Evolutionary conservation across 2,888 invertebrate genomes (phyloP), one percentile per base, ranked within the genome.

Genomic region (Eupeodes luniger): DNA sequence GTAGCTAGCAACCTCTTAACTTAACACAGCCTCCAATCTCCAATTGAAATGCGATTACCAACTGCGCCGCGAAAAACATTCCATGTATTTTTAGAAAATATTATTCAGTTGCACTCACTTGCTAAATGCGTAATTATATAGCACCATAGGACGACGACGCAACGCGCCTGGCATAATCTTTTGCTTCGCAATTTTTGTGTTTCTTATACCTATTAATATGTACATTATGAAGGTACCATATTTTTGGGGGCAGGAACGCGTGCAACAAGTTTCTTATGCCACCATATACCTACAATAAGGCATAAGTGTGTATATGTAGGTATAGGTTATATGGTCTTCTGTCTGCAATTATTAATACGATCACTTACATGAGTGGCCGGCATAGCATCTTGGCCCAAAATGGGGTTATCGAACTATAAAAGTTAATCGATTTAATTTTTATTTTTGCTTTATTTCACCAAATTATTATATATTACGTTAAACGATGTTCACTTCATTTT

Each of bases 401-500:
- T 76, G 76, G 74, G 88, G 78, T 85, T 81, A 85, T 70, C 81
- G 88, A 88, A 85, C 85, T 57, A 57, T 40, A 40, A 40, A 72
- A 57, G 59, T 27, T 53, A 61, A 62, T 74, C 57, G 57, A 66
- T 80, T 87, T 62, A 61, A 36, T 55, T 62, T 34, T 14, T 47
- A 27, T 77, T 36, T 64, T 78, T 75, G 62, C 62, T 82, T 74
- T 74, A 61, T 67, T 75, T 47, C 51, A 66, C 75, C 74, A 79
- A 88, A 88, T 88, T 72, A 88, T 84, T 88, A 88, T 88, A 85
- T 75, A 88, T 85, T 88, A 85, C 84, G 62, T 81, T 81, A 88
- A 88, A 85, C 64, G 88, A 75, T 85, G 88, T 78, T 74, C 87
- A 84, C 77, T 78, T 81, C 40, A 84, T 72, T 87, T 87, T 84